A percentile compares a stretch with the other conserved stretches of the same genome.
Evolutionary conservation across 1,140 invertebrate genomes (phyloP).

Genomic region (Telenomus remus): DNA sequence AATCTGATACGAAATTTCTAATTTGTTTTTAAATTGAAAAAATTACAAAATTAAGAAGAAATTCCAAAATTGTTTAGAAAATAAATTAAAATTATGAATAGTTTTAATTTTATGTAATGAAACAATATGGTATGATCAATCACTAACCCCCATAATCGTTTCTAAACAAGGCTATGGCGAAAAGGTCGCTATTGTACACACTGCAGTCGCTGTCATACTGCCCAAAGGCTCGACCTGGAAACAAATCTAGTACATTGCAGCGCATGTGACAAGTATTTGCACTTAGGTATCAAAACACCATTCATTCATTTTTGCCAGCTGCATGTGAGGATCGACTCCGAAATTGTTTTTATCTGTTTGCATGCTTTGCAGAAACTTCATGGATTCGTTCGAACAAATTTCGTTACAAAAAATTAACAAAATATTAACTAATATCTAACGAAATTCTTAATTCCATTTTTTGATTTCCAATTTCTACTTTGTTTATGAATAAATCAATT

Average conservation of each 20-base stretch:
- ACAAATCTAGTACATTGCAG: slow-evolving; percentile 75
- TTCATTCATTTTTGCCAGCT: slow-evolving; percentile 57
- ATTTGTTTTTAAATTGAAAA: no score
- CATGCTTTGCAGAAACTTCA: no score
- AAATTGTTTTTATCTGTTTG: no score
- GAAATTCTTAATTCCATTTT: no score
- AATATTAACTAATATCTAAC: no score
- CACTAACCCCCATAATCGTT: slow-evolving; percentile 73
- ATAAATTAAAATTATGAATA: no score
- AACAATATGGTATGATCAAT: slow-evolving; percentile 61
- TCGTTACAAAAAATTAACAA: no score
- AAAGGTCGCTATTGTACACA: slow-evolving; percentile 77
- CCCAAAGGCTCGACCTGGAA: slow-evolving; percentile 74
- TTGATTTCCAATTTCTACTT: no score
- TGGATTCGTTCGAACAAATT: no score
- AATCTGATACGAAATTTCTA: neutral
- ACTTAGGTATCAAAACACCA: slow-evolving; percentile 74
- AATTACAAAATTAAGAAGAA: no score
- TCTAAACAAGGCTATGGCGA: slow-evolving; percentile 76
- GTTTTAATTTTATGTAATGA: slow-evolving; percentile 13
- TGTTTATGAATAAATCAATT: no score
- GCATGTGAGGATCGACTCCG: slow-evolving; percentile 19
- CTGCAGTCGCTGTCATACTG: slow-evolving; percentile 76
- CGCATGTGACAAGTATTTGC: slow-evolving; percentile 77
- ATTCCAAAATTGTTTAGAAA: no score